Base-by-base conservation (phyloP, 2,888 invertebrate genomes). In the Melitaea athalia region DNA sequence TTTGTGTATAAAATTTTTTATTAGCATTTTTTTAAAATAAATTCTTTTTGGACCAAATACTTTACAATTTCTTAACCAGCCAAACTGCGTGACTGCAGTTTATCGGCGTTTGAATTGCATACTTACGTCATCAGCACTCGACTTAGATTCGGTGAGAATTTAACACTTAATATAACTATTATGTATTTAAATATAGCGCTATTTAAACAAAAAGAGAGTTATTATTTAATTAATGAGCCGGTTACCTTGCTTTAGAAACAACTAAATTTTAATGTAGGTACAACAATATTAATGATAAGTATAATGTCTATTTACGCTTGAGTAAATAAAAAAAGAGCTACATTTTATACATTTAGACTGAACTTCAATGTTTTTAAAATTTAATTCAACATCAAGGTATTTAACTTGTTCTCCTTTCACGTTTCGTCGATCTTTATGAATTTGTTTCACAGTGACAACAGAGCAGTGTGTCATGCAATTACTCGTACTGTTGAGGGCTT, bases 361-460 rank as follows among this genome's bases (percentile, higher is more conserved):
- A 45, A 61, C 61, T 66, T 66, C 60, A 60, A 61, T 31, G 53
- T 33, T 52, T 63, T 61, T 59, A 59, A 53, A 61, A 53, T 66
- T 66, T 47, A 66, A 66, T 24, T 55, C 63, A 45, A 15, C 53
- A 57, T 15, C 64, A 59, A 69, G 64, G 64, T 64, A 61, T 60
- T 59, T 57, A 31, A 7, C 45, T 59, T 50, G 45, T 24, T 43
- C 14, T 63, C 68, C 68, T 68, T 68, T 68, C 68, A 68, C 64
- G 61, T 15, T 59, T 43, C 42, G 47, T 15, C 47, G 38, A 61
- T 33, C 43, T 52, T 59, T 65, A 50, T 65, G 59, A 52, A 52
- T 24, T 52, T 17, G 38, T 57, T 52, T 64, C 15, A 42, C 38
- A 61, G 42, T 42, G 50, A 62, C 62, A 55, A 33, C 33, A 42